Base-by-base conservation (phyloP, 2,888 invertebrate species). In the Theodoxus fluviatilis region DNA sequence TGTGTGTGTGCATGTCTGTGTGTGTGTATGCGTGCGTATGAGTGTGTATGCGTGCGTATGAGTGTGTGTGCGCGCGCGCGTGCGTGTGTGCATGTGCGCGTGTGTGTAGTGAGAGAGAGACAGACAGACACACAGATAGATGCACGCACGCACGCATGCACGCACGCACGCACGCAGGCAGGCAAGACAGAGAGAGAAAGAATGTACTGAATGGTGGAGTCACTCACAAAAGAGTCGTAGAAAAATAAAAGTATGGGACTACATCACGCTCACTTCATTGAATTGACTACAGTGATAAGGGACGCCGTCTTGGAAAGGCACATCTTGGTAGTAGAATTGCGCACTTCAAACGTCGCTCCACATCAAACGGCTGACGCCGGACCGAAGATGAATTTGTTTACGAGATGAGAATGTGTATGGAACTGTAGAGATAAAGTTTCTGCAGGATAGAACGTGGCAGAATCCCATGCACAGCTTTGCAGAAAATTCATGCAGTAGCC, bases 61-160 rank as follows among this genome's bases (percentile, higher is more conserved):
- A 52, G 22, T 52, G 6, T 52, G 6, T 18, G 18, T 18, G 18
- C 43, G 18, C 43, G 18, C 43, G 18, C 43, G 18, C 43, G 18
- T 18, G 18, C 43, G 18, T 18, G 18, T 18, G 18, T 18, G 18
- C 43, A 15, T 18, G 43, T 18, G 43, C 43, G 43, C 43, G 43
- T 18, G 43, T 18, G 18, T 18, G 6, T 7, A 59, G 12, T 15
- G 4, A 28, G 12, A 59, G 7, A 25, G 7, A 59, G 31, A 59
- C 59, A 59, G 31, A 59, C 59, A 59, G 7, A 59, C 59, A 59
- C 59, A 59, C 12, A 59, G 18, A 35, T 37, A 18, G 35, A 35
- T 37, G 22, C 61, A 9, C 61, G 22, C 35, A 3, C 61, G 22
- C 61, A 35, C 61, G 1, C 37, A 3, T 37, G 37, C 61, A 31